Evolutionary conservation across 2,113 vertebrate genomes (phyloP), one percentile per base, ranked within the genome.

Genomic region (Lota lota): DNA sequence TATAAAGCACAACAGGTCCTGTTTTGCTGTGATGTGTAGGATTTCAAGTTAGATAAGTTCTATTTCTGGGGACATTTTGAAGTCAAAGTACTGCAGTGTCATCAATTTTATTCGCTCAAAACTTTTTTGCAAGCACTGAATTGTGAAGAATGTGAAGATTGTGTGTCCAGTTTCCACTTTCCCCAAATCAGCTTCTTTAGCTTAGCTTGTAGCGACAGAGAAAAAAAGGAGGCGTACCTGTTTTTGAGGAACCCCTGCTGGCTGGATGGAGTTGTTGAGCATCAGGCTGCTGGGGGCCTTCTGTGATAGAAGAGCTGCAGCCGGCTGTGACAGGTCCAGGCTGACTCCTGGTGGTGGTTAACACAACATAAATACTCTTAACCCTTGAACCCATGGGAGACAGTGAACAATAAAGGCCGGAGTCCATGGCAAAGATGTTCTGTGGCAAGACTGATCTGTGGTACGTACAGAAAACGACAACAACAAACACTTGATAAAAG

Each of bases 221-320:
- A 33, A 5, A 33, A 33, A 33, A 20, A 59, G n/a, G 20, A 50
- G 20, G 24, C 22, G 33, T 62, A 92, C 91, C 85, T 87, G 89
- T 70, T 90, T 91, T 72, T 82, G 89, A 24, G 77, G 80, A 69
- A 76, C 71, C 33, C 21, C 75, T 64, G 75, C 58, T 77, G 82
- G 67, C 60, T 77, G 82, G 65, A 56, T 70, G 70, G 77, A 63
- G 60, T 77, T 84, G 74, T 67, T 86, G 40, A 82, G 75, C 78
- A 59, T 73, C 79, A 5, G 4, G 51, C 53, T 12, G 56, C n/a
- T 22, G 58, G 76, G 4, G 0, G 89, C 85, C 61, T 90, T 91
- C 81, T 93, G 91, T 10, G 87, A 90, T 91, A 96, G 40, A 86
- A 91, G 87, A 8, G 90, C 87, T 76, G 90, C 89, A 61, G 88